A percentile compares a stretch with the other conserved stretches of the same genome.
Evolutionary conservation across 1,140 invertebrate genomes (phyloP).

Genomic region (Pogonomyrmex californicus): DNA sequence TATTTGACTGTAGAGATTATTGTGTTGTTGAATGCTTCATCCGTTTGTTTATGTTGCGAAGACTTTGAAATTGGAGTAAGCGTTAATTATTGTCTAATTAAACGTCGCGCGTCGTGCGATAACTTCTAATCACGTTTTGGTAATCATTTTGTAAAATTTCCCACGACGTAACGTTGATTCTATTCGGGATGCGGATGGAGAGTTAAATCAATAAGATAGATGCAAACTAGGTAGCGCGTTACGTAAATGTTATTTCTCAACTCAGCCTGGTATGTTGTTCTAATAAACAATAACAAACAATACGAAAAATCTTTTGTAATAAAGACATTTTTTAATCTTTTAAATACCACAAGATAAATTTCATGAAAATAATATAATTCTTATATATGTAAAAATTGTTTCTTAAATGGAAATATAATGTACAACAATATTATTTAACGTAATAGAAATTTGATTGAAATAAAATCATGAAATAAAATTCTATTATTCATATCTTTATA

Average conservation of each 20-base stretch:
- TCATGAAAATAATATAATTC: constrained; percentile 15
- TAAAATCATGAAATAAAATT: constrained; percentile 18
- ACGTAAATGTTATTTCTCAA: constrained; percentile 50
- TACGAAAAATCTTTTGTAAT: neutral
- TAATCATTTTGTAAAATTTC: constrained; percentile 55
- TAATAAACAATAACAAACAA: constrained; percentile 2
- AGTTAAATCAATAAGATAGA: constrained; percentile 59
- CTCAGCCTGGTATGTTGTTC: neutral
- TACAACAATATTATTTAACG: neutral
- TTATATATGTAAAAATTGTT: neutral
- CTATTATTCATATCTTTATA: neutral
- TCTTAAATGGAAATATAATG: neutral
- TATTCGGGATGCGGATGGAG: constrained; percentile 33
- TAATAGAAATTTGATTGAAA: neutral
- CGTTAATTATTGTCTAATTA: constrained; percentile 77
- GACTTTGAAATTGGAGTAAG: constrained; percentile 74
- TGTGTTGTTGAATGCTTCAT: constrained; percentile 11
- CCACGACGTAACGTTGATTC: constrained; percentile 54
- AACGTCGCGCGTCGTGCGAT: constrained; percentile 69
- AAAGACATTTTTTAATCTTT: neutral
- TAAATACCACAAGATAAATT: neutral
- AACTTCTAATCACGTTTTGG: constrained; percentile 74
- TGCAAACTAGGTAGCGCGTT: constrained; percentile 26
- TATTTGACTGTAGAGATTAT: neutral
- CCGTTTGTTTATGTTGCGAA: neutral